These are phyloP conservation scores for Emydoidea blandingii DNA, from an alignment of 2,797 vertebrate genomes.

Conservation along the genomic window DNA sequence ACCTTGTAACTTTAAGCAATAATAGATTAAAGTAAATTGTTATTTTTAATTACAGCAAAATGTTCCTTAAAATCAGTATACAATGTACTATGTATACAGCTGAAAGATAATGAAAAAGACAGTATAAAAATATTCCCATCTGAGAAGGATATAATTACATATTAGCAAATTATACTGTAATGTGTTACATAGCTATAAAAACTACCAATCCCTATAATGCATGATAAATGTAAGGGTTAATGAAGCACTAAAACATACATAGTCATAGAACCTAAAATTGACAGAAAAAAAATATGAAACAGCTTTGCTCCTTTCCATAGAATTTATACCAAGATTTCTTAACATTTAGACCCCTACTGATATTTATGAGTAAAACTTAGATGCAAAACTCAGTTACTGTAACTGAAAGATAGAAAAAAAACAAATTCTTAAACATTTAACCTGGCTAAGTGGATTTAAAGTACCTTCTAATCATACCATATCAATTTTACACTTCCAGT, in stretches of 20 bases:
- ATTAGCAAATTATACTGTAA: background rate
- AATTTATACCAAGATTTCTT: background rate
- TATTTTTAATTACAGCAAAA: constrained; percentile 26
- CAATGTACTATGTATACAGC: background rate
- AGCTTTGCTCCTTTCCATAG: background rate
- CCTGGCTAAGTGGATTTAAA: background rate
- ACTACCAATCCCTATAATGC: background rate
- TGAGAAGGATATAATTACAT: background rate
- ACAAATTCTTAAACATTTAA: background rate
- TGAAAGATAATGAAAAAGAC: background rate
- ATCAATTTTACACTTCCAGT: background rate
- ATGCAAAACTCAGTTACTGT: background rate
- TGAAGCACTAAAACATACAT: constrained; percentile 15
- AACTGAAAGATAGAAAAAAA: background rate
- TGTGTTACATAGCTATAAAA: background rate
- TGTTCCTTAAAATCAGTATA: background rate
- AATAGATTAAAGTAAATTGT: background rate
- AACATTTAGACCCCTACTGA: background rate
- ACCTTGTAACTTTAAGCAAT: constrained; percentile 1
- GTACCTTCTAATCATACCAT: background rate
- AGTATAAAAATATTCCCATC: background rate
- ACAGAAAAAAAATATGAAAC: background rate
- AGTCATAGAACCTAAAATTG: background rate
- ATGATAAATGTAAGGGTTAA: constrained; percentile 19
- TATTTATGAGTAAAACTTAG: background rate